Percentiles rank a stretch among this genome's conserved stretches.
Conservation (phyloP, 2,797 vertebrate genomes). For the Fistularia commersonii region DNA sequence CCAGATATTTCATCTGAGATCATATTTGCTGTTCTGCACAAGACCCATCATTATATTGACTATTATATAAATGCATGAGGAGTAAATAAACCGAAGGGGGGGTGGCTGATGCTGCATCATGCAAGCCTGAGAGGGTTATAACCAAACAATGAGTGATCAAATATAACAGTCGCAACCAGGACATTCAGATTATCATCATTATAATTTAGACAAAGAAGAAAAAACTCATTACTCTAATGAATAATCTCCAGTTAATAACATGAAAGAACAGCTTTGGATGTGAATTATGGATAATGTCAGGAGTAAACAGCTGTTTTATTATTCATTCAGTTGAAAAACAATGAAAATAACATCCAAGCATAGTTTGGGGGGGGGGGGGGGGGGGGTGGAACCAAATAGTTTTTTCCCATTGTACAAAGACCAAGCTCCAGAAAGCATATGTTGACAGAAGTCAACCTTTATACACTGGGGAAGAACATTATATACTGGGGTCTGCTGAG, state of each 20-base stretch:
- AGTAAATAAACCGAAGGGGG: conserved; percentile 27
- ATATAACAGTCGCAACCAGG: conserved; percentile 16
- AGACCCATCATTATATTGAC: conserved; percentile 17
- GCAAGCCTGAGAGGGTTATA: conserved; percentile 7
- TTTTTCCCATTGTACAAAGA: too few species aligned
- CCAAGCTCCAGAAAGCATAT: too few species aligned
- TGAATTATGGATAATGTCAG: conserved; percentile 27
- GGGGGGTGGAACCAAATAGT: too few species aligned
- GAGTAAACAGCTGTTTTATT: conserved; percentile 6
- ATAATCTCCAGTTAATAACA: conserved; percentile 44
- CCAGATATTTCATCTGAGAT: conserved; percentile 13
- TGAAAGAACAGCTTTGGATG: conserved; percentile 24
- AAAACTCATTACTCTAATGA: conserved; percentile 51
- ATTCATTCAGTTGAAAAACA: too few species aligned
- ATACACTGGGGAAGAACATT: neutral
- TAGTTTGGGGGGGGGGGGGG: too few species aligned
- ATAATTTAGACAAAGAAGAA: conserved; percentile 54
- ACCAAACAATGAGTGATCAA: conserved; percentile 23
- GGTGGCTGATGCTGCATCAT: conserved; percentile 6
- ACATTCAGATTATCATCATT: conserved; percentile 49
- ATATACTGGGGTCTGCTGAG: neutral
- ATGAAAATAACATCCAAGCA: neutral
- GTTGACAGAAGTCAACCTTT: too few species aligned
- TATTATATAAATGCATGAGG: conserved; percentile 19
- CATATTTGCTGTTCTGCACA: conserved; percentile 3